These are phyloP conservation scores for Mamestra configurata DNA, from an alignment of 1,140 invertebrate genomes.

Conservation along the genomic window DNA sequence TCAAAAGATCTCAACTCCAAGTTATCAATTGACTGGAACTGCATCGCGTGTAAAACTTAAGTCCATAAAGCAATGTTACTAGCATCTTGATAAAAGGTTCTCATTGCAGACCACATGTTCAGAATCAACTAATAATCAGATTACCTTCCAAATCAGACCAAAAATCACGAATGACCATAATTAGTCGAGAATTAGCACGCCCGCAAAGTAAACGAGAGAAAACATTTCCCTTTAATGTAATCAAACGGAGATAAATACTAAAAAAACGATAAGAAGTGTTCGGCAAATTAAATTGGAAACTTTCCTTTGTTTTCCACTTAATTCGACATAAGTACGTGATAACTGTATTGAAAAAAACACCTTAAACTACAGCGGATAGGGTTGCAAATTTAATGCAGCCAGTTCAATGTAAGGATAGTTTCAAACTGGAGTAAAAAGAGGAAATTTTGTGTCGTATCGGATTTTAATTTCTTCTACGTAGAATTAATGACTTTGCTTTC, in stretches of 20 bases:
- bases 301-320: conserved; percentile 57
- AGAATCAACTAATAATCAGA: neutral
- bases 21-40: too few relatives aligned
- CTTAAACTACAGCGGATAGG: neutral
- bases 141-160: neutral
- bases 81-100: neutral
- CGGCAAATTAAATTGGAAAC: conserved; percentile 84
- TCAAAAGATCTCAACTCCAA: too few relatives aligned
- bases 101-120: neutral
- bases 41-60: too few relatives aligned
- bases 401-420: conserved; percentile 49
- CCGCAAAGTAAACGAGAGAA: conserved; percentile 53
- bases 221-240: conserved; percentile 79
- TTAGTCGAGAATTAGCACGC: conserved; percentile 25
- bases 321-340: conserved; percentile 55
- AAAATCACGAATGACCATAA: conserved; percentile 32
- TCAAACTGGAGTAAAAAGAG: conserved; percentile 58
- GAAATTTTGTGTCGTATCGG: conserved; percentile 86
- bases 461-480: conserved; percentile 83
- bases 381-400: conserved; percentile 42
- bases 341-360: conserved; percentile 46
- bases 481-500: conserved; percentile 84
- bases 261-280: conserved; percentile 81
- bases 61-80: neutral
- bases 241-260: conserved; percentile 83